Evolutionary conservation across 2,113 vertebrate species (phyloP).

Genomic region (Cynoglossus semilaevis): DNA sequence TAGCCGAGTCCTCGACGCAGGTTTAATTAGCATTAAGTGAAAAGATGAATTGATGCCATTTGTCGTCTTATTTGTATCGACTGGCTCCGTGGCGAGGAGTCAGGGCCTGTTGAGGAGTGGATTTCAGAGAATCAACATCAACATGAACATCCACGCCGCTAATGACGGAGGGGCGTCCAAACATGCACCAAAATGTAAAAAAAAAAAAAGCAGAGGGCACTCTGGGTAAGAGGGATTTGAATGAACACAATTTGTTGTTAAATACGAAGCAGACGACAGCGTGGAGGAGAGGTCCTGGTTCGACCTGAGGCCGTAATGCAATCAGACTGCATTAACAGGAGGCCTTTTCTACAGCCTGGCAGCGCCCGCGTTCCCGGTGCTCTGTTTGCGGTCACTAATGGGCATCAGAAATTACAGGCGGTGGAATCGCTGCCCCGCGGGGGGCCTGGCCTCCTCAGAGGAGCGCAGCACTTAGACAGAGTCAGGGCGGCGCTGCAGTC

Average conservation of each 20-base stretch:
- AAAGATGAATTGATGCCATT: slow-evolving; percentile 74
- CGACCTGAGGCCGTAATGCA: slow-evolving; percentile 74
- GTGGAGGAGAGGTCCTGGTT: too few relatives aligned
- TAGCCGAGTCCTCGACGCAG: slow-evolving; percentile 30
- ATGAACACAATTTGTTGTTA: slow-evolving; percentile 21
- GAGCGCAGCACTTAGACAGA: slow-evolving; percentile 75
- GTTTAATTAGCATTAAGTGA: slow-evolving; percentile 72
- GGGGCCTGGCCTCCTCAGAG: slow-evolving; percentile 70
- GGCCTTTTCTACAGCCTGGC: slow-evolving; percentile 62
- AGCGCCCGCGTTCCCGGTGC: slow-evolving; percentile 61
- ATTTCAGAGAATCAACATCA: slow-evolving; percentile 47
- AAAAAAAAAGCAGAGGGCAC: slow-evolving; percentile 9
- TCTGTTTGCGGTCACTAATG: slow-evolving; percentile 77
- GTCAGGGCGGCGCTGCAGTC: slow-evolving; percentile 57
- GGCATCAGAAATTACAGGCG: slow-evolving; percentile 75
- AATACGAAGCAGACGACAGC: too few relatives aligned
- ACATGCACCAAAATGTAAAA: too few relatives aligned
- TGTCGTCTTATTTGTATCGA: slow-evolving; percentile 66
- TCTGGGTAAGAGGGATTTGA: slow-evolving; percentile 37
- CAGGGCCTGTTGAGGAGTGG: slow-evolving; percentile 31
- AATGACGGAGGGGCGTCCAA: too few relatives aligned
- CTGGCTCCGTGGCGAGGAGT: slow-evolving; percentile 53
- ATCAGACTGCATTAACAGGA: slow-evolving; percentile 72
- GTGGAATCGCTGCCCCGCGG: slow-evolving; percentile 66
- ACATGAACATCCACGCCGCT: slow-evolving; percentile 27